phyloP scores from a whole-genome alignment of 2,113 vertebrate species.

The Gambusia holbrooki region DNA sequence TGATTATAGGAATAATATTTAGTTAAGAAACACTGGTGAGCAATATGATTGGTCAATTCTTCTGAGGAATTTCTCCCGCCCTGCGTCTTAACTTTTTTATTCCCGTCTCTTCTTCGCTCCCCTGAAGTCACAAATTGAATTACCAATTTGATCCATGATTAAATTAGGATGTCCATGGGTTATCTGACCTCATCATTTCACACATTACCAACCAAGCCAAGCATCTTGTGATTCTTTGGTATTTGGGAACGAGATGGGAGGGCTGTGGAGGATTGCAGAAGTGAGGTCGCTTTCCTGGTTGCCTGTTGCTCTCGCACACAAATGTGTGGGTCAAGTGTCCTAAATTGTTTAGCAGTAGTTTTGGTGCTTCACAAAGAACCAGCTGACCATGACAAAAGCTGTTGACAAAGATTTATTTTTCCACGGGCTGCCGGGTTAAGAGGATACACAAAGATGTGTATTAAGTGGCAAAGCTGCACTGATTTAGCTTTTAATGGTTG shows the following conservation, averaged over 20 bases:
- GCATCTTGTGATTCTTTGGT: constrained; percentile 5
- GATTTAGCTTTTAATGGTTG: neutral
- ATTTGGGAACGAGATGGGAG: neutral
- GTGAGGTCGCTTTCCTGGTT: neutral
- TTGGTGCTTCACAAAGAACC: too few species aligned
- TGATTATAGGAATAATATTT: neutral
- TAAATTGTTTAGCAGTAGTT: too few species aligned
- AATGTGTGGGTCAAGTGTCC: too few species aligned
- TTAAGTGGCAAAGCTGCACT: neutral
- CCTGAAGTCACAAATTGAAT: constrained; percentile 44
- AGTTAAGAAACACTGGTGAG: too few species aligned
- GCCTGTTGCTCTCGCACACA: neutral
- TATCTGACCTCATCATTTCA: constrained; percentile 15
- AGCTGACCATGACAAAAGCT: too few species aligned
- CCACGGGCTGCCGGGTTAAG: too few species aligned
- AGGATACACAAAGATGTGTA: neutral
- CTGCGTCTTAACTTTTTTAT: neutral
- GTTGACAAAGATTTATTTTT: too few species aligned
- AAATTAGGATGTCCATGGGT: constrained; percentile 30
- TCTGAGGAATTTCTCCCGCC: constrained; percentile 15
- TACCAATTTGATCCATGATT: constrained; percentile 27
- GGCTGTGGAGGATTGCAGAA: neutral
- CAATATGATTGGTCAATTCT: neutral
- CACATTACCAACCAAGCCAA: constrained; percentile 5
- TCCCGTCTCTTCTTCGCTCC: constrained; percentile 6